Conservation (phyloP, 2,113 vertebrate genomes). For the Hemibagrus wyckioides region DNA sequence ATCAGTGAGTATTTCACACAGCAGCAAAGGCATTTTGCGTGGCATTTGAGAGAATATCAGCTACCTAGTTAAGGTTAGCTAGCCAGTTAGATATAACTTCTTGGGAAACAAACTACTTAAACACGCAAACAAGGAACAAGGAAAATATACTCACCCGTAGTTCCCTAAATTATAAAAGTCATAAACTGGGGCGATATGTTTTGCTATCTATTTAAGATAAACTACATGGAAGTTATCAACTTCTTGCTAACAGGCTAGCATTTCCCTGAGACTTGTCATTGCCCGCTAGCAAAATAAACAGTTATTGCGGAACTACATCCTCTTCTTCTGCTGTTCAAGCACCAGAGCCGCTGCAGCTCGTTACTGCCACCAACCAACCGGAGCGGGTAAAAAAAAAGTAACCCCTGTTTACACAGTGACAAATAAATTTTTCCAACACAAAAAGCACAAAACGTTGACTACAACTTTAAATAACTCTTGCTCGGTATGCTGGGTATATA, state of each 20-base stretch:
- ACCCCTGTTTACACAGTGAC: background rate
- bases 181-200: background rate
- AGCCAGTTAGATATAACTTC: background rate
- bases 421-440: background rate
- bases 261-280: background rate
- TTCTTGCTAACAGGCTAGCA: background rate
- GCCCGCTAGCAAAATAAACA: background rate
- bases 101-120: background rate
- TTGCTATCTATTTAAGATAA: background rate
- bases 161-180: slow-evolving; percentile 2
- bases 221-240: too few species aligned
- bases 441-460: too few species aligned
- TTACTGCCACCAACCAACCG: slow-evolving; percentile 28
- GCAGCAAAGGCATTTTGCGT: background rate
- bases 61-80: background rate
- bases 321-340: background rate
- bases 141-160: slow-evolving; percentile 33
- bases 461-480: background rate
- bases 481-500: background rate
- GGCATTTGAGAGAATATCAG: background rate
- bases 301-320: background rate
- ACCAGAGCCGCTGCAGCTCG: background rate
- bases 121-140: background rate
- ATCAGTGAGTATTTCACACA: background rate
- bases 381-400: background rate